Base-by-base conservation (phyloP, 2,797 vertebrate species). In the Etheostoma perlongum region DNA sequence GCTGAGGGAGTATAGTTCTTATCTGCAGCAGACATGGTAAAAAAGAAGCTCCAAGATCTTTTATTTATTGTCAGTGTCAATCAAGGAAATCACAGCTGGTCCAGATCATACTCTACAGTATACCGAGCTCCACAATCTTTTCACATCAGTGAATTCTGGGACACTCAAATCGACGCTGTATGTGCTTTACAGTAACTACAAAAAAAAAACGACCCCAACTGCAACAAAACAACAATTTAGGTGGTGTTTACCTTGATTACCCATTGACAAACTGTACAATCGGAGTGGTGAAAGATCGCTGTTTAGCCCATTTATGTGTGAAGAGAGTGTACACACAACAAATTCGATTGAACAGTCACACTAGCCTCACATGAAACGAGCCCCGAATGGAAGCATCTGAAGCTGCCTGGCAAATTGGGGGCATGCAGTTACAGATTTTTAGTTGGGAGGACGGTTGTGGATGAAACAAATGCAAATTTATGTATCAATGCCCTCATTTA, bases 381-480 rank as follows among this genome's bases (percentile, higher is more conserved):
- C 66, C 69, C 30, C 67, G 78, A 88, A 71, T 51, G 85, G 75
- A 78, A 72, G 81, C 53, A 72, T 82, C 60, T 82, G 72, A 72
- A 40, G 75, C 79, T n/a, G 49, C 52, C 58, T 62, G 68, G 81
- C 57, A 83, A 88, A 91, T 86, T 79, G 73, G 76, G 78, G 79
- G 52, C 72, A 66, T 19, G 12, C 66, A 63, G 81, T 74, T 85
- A 81, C 79, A 71, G 89, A 69, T 78, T 86, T 88, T 73, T 72
- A 63, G 76, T 87, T 85, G 74, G 68, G 65, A 79, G 61, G 77
- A 57, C 27, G 6, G 74, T 21, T 72, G 78, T 59, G 72, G 86
- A 91, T 88, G 61, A 90, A 93, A 89, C 69, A 47, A 67, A 92
- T 92, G 91, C 84, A 91, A 91, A 92, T 92, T 63, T 89, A 74